phyloP scores from a whole-genome alignment of 2,113 vertebrate genomes.

The Tachycineta bicolor region DNA sequence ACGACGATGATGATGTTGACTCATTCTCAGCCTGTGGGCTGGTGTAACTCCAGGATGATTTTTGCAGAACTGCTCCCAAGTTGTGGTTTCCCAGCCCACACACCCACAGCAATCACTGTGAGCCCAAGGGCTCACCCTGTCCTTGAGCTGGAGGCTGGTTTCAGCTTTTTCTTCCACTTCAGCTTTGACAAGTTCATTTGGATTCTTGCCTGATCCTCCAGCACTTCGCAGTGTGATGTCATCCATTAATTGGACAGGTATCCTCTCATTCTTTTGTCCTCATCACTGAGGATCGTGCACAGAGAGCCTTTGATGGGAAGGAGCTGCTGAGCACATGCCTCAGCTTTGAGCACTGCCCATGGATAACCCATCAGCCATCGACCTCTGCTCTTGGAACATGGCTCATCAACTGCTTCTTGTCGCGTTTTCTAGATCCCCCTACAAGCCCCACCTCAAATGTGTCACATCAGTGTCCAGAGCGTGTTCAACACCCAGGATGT shows the following conservation, averaged over 20 bases:
- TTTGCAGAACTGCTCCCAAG: conserved; percentile 1
- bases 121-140: not conserved
- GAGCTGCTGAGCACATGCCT: not conserved
- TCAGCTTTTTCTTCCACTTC: not conserved
- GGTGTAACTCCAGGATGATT: not conserved
- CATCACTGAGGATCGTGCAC: accelerated
- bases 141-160: not conserved
- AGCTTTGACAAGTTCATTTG: not conserved
- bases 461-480: not conserved
- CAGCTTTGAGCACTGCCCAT: not conserved
- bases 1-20: not conserved
- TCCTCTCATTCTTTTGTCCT: not conserved
- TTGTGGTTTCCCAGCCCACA: not conserved
- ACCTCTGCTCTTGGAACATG: not conserved
- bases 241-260: not conserved
- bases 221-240: not conserved
- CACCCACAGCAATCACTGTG: accelerated
- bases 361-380: accelerated
- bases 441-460: not conserved
- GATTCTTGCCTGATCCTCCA: not conserved
- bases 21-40: not conserved
- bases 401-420: not conserved
- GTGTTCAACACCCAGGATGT: accelerated
- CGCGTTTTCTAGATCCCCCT: not conserved
- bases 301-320: not conserved